Base-by-base conservation (phyloP, 2,888 invertebrate genomes). In the Tridacna crocea region DNA sequence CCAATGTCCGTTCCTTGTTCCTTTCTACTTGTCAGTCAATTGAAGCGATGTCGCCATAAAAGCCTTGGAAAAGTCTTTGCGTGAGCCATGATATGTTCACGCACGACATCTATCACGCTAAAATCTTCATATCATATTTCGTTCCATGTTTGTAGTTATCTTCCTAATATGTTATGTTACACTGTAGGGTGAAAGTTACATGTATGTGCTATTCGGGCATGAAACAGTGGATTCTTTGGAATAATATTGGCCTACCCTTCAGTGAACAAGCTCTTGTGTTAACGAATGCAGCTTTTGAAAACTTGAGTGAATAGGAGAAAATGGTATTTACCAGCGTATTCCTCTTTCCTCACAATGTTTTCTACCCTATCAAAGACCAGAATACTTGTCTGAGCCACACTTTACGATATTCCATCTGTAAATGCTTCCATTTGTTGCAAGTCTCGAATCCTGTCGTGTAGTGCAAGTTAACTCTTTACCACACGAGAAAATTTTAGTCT, bases 1-100 rank as follows among this genome's bases (percentile, higher is more conserved):
- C 6, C 15, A 61, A 26, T 24, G 22, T 61, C 61, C 26, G 61
- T 61, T 26, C 26, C 24, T 61, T 26, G 19, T 61, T 26, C 22
- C 61, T 61, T 13, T 61, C 61, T 19, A n/a, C 26, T 26, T 61
- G 61, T 61, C 61, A 24, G 22, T 22, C 61, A n/a, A 61, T 61
- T 55, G 55, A 55, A 19, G 19, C 55, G 55, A 55, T 55, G 55
- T 55, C 55, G 55, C 17, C 55, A 55, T 55, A 55, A 55, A 55
- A 55, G 55, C 6, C 55, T 19, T 15, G 19, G 10, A 3, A 55
- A 55, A 55, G 36, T 8, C 36, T 36, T 36, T 36, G 2, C 36
- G 36, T 36, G 36, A 36, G 36, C 36, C 36, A 36, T 36, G 36
- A 36, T 55, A 55, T 19, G 55, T 2, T 55, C 17, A 55, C 55